phyloP scores from a whole-genome alignment of 2,888 invertebrate species.

The Petrophora chlorosata region DNA sequence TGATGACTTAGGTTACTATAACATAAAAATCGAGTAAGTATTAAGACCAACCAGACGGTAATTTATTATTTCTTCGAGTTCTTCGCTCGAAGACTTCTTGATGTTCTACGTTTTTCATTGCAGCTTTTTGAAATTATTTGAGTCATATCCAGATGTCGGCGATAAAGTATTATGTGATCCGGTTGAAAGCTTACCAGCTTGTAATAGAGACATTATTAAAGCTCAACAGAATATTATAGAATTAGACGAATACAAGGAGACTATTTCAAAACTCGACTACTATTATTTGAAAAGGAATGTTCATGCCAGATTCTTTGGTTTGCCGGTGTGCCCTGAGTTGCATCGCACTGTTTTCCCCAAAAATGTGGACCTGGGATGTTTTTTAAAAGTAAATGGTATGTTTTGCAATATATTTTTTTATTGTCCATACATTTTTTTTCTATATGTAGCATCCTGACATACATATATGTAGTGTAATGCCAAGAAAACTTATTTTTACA shows the following conservation, averaged over 20 bases:
- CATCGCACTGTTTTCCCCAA: conserved; percentile 87
- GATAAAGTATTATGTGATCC: conserved; percentile 87
- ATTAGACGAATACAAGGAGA: conserved; percentile 59
- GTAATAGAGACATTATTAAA: conserved; percentile 85
- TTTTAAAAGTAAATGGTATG: conserved; percentile 88
- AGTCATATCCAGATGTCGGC: conserved; percentile 86
- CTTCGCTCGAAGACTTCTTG: neutral
- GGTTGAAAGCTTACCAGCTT: conserved; percentile 83
- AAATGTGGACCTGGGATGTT: conserved; percentile 87
- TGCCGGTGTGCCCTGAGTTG: conserved; percentile 88
- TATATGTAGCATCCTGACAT: too few species aligned
- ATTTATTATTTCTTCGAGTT: too few species aligned
- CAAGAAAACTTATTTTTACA: too few species aligned
- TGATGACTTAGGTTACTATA: conserved; percentile 85
- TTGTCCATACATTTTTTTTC: too few species aligned
- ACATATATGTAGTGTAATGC: too few species aligned
- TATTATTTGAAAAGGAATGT: conserved; percentile 85
- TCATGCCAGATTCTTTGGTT: conserved; percentile 86
- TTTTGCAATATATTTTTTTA: too few species aligned
- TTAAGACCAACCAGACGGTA: too few species aligned
- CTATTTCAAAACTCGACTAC: conserved; percentile 55
- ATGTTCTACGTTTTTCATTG: conserved; percentile 41
- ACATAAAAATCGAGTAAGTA: conserved; percentile 88
- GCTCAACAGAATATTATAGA: conserved; percentile 84
- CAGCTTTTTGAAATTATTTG: conserved; percentile 88